Evolutionary conservation across 2,113 vertebrate species (phyloP).

Genomic region (Anolis carolinensis): DNA sequence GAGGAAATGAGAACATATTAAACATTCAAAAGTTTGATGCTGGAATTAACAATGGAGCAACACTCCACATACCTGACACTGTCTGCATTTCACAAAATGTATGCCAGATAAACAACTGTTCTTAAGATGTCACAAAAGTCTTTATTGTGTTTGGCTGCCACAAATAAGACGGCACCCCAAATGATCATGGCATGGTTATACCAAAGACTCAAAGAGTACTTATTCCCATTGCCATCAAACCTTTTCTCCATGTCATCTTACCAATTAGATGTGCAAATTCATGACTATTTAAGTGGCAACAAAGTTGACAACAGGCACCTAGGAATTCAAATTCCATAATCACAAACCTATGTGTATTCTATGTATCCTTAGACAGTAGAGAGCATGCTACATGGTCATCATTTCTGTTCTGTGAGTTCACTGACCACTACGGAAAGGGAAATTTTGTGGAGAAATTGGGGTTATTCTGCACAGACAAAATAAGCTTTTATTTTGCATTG

Average conservation of each 20-base stretch:
- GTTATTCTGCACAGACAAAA: neutral
- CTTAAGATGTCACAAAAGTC: neutral
- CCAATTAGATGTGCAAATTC: neutral
- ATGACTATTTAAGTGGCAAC: neutral
- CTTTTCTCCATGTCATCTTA: neutral
- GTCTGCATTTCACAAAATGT: neutral
- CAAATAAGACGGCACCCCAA: neutral
- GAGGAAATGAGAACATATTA: no score
- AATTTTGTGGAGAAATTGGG: neutral
- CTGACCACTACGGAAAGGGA: neutral
- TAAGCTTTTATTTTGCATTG: neutral
- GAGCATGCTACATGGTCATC: neutral
- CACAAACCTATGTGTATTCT: neutral
- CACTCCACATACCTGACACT: neutral
- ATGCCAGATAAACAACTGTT: neutral
- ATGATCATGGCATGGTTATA: neutral
- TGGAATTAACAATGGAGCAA: no score
- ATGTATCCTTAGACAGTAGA: neutral
- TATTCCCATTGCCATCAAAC: neutral
- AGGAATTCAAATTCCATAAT: neutral
- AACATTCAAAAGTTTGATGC: no score
- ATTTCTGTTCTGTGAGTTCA: neutral
- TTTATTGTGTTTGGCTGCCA: neutral
- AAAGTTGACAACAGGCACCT: neutral
- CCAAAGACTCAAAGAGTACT: neutral